Evolutionary conservation across 2,888 invertebrate genomes (phyloP), one percentile per base, ranked within the genome.

Genomic region (Bugulina stolonifera): DNA sequence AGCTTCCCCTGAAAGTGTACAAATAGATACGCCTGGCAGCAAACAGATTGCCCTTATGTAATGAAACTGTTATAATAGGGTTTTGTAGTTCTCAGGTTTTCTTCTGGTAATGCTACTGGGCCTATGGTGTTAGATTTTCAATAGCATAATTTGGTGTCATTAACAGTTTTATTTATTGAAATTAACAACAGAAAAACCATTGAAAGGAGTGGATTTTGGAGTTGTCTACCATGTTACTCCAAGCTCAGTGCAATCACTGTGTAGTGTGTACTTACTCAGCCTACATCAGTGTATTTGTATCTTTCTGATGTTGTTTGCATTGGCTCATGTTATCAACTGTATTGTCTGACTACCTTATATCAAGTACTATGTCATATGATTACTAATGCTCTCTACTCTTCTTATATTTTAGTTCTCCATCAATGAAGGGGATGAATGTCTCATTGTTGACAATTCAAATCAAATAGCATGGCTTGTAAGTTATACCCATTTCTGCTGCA

Each of bases 401-500:
- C 25, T 23, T 25, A 64, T n/a, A 64, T 83, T 85, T 0, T 85
- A 93, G 91, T 89, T 95, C 86, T 89, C 90, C 57, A 90, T 97
- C 75, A 92, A 92, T 82, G 94, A 94, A 84, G 94, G 93, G 73
- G 93, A 96, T 75, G 90, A 92, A 35, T 94, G 95, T 83, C 91
- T 91, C 0, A 87, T 99, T 69, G 88, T 93, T 75, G 97, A 97
- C 87, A 98, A 95, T 86, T 93, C 93, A 0, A 94, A 95, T 1
- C 90, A 93, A 73, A 90, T 91, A 1, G 92, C 94, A 81, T 99
- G 98, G 98, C 89, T 91, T 75, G 84, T 84, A 34, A 64, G 64
- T 64, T n/a, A n/a, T n/a, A n/a, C n/a, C n/a, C n/a, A n/a, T n/a
- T n/a, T n/a, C n/a, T n/a, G n/a, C n/a, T n/a, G n/a, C n/a, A n/a